Evolutionary conservation across 30 jellyfish, hydroid and myxozoan species (phyloP).

Genomic region (Aurelia sp.): DNA sequence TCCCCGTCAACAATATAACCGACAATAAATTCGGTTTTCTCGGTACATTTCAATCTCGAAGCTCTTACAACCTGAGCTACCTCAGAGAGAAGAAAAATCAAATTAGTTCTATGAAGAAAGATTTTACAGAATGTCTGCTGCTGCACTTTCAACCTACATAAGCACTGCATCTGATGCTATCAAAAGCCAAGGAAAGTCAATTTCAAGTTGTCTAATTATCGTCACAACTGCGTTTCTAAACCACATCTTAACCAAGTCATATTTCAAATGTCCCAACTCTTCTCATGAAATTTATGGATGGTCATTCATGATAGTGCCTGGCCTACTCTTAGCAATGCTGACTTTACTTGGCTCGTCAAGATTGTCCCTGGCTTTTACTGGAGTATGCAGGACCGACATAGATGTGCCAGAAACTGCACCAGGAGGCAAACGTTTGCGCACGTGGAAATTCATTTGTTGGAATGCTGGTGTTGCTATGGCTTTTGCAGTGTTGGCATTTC

Average conservation of each 20-base stretch:
- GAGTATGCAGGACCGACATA: slow-evolving; percentile 3
- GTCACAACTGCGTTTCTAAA: slow-evolving; percentile 2
- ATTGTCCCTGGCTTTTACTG: not conserved
- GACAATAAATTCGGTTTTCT: no score
- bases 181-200: not conserved
- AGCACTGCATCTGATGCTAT: not conserved
- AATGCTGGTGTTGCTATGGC: not conserved
- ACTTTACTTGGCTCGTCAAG: not conserved
- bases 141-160: no score
- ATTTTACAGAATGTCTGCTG: no score
- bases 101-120: no score
- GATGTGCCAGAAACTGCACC: slow-evolving; percentile 13
- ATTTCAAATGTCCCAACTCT: slow-evolving; percentile 25
- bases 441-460: slow-evolving; percentile 6
- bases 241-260: not conserved
- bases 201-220: not conserved
- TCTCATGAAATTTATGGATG: slow-evolving; percentile 2
- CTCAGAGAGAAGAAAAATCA: no score
- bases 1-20: no score
- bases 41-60: no score
- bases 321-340: slow-evolving; percentile 3
- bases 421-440: not conserved
- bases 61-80: no score
- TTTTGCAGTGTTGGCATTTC: slow-evolving; percentile 1
- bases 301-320: slow-evolving; percentile 36